phyloP scores from a whole-genome alignment of 1,140 invertebrate genomes.

The Danaus plexippus region DNA sequence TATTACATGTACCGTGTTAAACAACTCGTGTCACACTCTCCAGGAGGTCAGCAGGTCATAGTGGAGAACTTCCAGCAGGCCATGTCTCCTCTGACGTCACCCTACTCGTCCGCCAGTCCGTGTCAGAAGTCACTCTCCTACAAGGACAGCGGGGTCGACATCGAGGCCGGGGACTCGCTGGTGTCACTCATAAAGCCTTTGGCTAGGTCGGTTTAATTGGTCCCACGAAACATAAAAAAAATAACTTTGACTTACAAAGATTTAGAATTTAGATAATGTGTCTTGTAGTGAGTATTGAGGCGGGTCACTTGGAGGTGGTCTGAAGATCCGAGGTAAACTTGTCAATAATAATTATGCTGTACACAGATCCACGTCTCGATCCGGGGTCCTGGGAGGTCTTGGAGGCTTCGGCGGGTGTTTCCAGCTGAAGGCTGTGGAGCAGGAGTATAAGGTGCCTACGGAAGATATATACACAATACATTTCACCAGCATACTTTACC shows the following conservation, averaged over 20 bases:
- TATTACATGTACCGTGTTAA: too few relatives aligned
- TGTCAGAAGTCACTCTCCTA: constrained; percentile 74
- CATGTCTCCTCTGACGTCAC: constrained; percentile 64
- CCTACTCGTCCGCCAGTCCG: constrained; percentile 26
- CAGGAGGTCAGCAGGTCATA: constrained; percentile 72
- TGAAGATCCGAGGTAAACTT: too few relatives aligned
- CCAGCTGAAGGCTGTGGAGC: constrained; percentile 62
- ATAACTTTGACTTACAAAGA: too few relatives aligned
- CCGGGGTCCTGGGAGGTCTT: constrained; percentile 83
- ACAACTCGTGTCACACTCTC: background rate
- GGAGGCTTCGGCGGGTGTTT: constrained; percentile 94
- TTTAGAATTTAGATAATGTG: too few relatives aligned
- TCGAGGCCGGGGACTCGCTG: constrained; percentile 87
- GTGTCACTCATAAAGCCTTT: constrained; percentile 86
- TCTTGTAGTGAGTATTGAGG: too few relatives aligned
- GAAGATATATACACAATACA: background rate
- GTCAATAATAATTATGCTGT: too few relatives aligned
- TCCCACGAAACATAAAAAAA: too few relatives aligned
- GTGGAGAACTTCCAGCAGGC: constrained; percentile 78
- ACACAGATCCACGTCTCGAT: constrained; percentile 73
- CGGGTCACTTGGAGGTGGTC: too few relatives aligned
- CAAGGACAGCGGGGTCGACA: constrained; percentile 90
- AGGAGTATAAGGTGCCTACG: constrained; percentile 55
- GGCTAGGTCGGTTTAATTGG: constrained; percentile 57
- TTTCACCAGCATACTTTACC: too few relatives aligned